Conservation (phyloP, 2,888 invertebrate genomes). For the Ypsolopha scabrella region DNA sequence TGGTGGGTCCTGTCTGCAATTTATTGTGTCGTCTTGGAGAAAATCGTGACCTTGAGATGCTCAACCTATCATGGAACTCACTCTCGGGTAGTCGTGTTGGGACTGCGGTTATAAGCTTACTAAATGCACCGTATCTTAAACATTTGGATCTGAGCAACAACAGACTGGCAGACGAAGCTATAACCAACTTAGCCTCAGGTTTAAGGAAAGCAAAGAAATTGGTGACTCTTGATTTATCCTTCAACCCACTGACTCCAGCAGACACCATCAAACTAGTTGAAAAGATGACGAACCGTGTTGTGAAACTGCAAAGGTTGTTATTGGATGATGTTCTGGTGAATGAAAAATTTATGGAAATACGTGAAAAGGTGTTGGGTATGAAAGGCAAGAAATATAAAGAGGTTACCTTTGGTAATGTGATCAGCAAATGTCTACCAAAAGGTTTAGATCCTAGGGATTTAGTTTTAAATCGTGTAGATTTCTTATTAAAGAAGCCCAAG, state of each 20-base stretch:
- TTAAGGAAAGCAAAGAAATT: slow-evolving; percentile 29
- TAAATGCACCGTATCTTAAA: slow-evolving; percentile 24
- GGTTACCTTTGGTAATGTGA: slow-evolving; percentile 30
- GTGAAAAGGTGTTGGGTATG: slow-evolving; percentile 18
- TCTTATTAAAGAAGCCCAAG: slow-evolving; percentile 25
- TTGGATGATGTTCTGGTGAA: slow-evolving; percentile 36
- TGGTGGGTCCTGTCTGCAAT: slow-evolving; percentile 20
- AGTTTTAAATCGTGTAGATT: slow-evolving; percentile 34
- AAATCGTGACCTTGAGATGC: slow-evolving; percentile 23
- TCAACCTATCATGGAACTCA: slow-evolving; percentile 43
- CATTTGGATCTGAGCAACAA: slow-evolving; percentile 38
- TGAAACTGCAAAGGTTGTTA: slow-evolving; percentile 26
- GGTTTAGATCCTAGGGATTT: slow-evolving; percentile 32
- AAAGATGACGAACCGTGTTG: slow-evolving; percentile 21
- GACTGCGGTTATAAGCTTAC: slow-evolving; percentile 20
- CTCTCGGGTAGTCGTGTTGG: slow-evolving; percentile 26
- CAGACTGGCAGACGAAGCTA: slow-evolving; percentile 24
- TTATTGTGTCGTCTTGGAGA: slow-evolving; percentile 27
- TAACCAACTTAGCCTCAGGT: slow-evolving; percentile 17
- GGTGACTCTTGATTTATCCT: slow-evolving; percentile 32
- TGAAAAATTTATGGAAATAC: slow-evolving; percentile 20
- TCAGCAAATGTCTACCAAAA: slow-evolving; percentile 11
- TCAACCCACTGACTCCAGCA: slow-evolving; percentile 30
- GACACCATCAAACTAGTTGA: slow-evolving; percentile 28
- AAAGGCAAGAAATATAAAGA: slow-evolving; percentile 22